These are phyloP conservation scores for Tragopan temminckii DNA, from an alignment of 2,797 vertebrate genomes.

Conservation along the genomic window DNA sequence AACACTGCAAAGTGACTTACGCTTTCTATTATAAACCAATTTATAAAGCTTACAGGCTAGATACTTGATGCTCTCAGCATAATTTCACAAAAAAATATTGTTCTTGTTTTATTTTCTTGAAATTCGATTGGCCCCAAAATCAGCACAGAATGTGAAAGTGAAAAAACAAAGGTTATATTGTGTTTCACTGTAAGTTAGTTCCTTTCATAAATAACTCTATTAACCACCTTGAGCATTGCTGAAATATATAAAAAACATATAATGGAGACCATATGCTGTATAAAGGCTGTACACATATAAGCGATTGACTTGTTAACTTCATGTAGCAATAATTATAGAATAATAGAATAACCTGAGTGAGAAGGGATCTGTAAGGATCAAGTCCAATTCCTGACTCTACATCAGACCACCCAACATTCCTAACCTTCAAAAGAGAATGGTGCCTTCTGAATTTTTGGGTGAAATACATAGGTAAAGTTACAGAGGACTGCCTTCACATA, in stretches of 20 bases:
- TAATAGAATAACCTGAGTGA: no score
- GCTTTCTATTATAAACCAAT: neutral
- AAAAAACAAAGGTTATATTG: neutral
- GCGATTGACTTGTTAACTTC: neutral
- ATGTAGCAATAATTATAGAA: neutral
- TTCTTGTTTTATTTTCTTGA: neutral
- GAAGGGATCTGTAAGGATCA: no score
- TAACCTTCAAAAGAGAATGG: neutral
- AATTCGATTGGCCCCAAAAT: neutral
- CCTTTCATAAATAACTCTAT: neutral
- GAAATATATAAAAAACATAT: neutral
- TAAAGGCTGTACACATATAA: neutral
- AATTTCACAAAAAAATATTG: neutral
- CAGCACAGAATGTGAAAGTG: neutral
- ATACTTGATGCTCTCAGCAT: neutral
- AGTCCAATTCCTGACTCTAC: no score
- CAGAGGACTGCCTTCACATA: neutral
- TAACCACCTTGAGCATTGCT: neutral
- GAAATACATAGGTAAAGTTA: neutral
- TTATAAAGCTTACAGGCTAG: neutral
- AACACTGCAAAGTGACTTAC: neutral
- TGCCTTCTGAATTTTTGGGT: neutral
- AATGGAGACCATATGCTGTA: neutral
- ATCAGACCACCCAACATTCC: neutral
- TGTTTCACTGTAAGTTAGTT: constrained; percentile 1